Evolutionary conservation across 2,113 vertebrate species (phyloP).

Genomic region (Pardalotus punctatus): DNA sequence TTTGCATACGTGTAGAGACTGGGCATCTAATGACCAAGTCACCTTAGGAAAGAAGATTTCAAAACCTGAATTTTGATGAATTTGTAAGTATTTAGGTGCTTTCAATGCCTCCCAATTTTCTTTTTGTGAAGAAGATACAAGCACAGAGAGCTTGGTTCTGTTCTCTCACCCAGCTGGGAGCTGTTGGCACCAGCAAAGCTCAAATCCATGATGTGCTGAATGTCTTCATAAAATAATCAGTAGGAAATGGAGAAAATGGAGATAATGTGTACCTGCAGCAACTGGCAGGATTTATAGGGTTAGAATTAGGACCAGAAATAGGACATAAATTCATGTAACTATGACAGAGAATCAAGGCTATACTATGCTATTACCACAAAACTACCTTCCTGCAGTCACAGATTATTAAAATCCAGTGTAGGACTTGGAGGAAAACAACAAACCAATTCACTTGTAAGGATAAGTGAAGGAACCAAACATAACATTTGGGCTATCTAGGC

Average conservation of each 20-base stretch:
- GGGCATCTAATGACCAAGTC: background rate
- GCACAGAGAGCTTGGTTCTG: background rate
- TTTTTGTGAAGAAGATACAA: background rate
- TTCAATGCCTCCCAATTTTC: background rate
- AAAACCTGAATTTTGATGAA: background rate
- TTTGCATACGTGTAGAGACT: background rate
- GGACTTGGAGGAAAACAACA: background rate
- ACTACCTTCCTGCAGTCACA: background rate
- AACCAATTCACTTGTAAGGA: background rate
- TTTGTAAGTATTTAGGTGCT: background rate
- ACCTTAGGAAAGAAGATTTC: background rate
- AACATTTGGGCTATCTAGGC: background rate
- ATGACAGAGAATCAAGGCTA: background rate
- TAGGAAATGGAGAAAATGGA: background rate
- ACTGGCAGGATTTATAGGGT: background rate
- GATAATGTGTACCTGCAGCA: background rate
- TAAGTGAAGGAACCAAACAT: background rate
- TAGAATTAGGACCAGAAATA: background rate
- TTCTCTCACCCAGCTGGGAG: background rate
- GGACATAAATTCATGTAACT: fast-evolving
- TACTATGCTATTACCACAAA: background rate
- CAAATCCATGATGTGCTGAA: background rate
- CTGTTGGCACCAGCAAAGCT: background rate
- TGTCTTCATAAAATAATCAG: background rate
- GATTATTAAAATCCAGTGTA: background rate